These are phyloP conservation scores for Anabacerthia variegaticeps DNA, from an alignment of 2,797 vertebrate genomes.

Conservation along the genomic window DNA sequence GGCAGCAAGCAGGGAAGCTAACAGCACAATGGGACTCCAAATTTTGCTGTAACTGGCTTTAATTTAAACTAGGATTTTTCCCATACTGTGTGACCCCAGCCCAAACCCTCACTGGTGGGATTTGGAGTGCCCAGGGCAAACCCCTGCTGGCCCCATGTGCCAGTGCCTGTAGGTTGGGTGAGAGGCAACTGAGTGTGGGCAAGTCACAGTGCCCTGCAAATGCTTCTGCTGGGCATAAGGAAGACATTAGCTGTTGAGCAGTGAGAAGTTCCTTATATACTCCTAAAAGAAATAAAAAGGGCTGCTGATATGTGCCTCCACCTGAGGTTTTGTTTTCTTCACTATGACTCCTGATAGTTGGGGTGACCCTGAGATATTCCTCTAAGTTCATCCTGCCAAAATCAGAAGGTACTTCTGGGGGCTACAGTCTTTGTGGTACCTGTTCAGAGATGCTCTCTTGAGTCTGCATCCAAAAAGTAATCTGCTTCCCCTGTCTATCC, in stretches of 20 bases:
- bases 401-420: background rate
- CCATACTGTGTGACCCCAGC: fast-evolving
- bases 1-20: background rate
- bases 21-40: background rate
- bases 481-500: background rate
- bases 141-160: fast-evolving
- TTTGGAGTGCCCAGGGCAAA: background rate
- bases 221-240: background rate
- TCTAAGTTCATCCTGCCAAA: background rate
- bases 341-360: fast-evolving
- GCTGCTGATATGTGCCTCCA: background rate
- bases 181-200: fast-evolving
- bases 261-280: background rate
- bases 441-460: background rate
- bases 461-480: background rate
- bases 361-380: background rate
- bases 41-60: background rate
- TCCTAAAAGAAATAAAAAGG: background rate
- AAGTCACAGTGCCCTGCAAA: background rate
- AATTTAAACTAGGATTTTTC: background rate
- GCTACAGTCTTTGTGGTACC: background rate
- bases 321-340: background rate
- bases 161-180: fast-evolving
- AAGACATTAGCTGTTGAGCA: background rate
- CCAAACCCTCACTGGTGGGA: background rate